Conservation (phyloP, 2,113 vertebrate species). For the Varanus komodoensis region DNA sequence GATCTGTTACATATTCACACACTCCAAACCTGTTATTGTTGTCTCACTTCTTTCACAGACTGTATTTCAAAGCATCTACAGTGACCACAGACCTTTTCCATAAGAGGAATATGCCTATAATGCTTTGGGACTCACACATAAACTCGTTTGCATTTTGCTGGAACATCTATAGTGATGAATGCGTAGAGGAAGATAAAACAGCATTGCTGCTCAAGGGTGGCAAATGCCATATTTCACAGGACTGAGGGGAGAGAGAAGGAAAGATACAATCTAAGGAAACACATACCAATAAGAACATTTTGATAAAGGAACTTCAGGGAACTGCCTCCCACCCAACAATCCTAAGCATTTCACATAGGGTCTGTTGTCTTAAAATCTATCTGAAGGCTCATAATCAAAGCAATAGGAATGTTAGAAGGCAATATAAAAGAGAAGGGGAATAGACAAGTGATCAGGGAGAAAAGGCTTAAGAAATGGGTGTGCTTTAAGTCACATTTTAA, state of each 20-base stretch:
- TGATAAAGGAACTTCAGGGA: neutral
- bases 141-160: conserved; percentile 22
- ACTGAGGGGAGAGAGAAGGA: neutral
- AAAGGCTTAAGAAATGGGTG: neutral
- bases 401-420: neutral
- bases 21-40: neutral
- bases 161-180: conserved; percentile 30
- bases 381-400: neutral
- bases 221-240: neutral
- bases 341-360: neutral
- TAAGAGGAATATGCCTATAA: conserved; percentile 35
- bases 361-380: too few species aligned
- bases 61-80: neutral
- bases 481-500: neutral
- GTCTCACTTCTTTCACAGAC: neutral
- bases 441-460: neutral
- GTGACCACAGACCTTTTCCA: conserved; percentile 33
- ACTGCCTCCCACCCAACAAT: too few species aligned
- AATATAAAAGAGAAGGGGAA: neutral
- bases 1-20: neutral
- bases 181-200: conserved; percentile 16
- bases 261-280: neutral
- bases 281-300: neutral
- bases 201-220: neutral
- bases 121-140: neutral